Evolutionary conservation across 2,797 vertebrate species (phyloP).

Genomic region (Moxostoma hubbsi): DNA sequence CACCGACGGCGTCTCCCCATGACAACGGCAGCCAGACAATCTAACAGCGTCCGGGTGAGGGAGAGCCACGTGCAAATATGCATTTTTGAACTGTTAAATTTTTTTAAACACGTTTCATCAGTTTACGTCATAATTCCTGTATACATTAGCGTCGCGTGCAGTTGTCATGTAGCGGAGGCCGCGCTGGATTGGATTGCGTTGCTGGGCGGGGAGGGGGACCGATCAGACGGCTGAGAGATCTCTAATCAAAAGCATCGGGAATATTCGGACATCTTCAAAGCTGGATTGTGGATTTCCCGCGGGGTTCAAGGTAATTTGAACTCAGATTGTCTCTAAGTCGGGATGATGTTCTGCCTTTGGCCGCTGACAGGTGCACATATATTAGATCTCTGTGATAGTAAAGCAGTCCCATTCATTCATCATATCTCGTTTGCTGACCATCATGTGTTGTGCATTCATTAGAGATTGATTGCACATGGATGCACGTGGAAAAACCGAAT

Average conservation of each 20-base stretch:
- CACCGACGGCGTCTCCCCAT: constrained; percentile 25
- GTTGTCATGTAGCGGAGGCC: constrained; percentile 73
- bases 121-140: neutral
- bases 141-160: constrained; percentile 49
- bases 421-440: neutral
- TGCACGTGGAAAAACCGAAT: neutral
- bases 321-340: neutral
- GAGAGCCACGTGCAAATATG: constrained; percentile 1
- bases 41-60: constrained; percentile 2
- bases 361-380: constrained; percentile 42
- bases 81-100: neutral
- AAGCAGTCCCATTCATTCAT: constrained; percentile 29
- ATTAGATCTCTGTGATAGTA: constrained; percentile 27
- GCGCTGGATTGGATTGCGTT: constrained; percentile 67
- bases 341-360: too few relatives aligned
- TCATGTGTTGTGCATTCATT: too few relatives aligned
- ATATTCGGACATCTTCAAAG: constrained; percentile 36
- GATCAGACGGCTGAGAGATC: constrained; percentile 51
- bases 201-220: constrained; percentile 64
- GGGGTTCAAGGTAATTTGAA: constrained; percentile 68
- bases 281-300: constrained; percentile 59
- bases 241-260: constrained; percentile 46
- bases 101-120: neutral
- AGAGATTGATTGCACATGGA: neutral
- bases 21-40: constrained; percentile 42